Evolutionary conservation across 2,113 vertebrate species (phyloP).

Genomic region (Austrofundulus limnaeus): DNA sequence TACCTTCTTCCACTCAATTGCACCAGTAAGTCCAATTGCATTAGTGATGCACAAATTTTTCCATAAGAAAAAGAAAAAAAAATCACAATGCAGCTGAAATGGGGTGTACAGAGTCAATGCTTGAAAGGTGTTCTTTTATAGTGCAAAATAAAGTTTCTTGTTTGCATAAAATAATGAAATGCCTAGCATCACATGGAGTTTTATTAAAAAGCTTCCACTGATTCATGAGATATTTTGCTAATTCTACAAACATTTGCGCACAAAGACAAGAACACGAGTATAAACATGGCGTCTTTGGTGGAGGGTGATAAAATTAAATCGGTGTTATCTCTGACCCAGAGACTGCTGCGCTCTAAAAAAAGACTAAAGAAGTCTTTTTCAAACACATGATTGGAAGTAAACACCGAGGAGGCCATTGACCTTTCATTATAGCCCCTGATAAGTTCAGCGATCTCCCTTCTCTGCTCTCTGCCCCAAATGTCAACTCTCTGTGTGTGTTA

Average conservation of each 20-base stretch:
- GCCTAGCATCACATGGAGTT: not conserved
- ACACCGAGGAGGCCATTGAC: slow-evolving; percentile 76
- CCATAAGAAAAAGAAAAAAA: slow-evolving; percentile 25
- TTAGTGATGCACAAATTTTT: slow-evolving; percentile 77
- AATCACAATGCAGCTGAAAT: slow-evolving; percentile 64
- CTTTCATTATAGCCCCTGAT: slow-evolving; percentile 78
- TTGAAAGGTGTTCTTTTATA: slow-evolving; percentile 35
- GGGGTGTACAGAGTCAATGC: slow-evolving; percentile 46
- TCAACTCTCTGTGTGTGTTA: slow-evolving; percentile 79
- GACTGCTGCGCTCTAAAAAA: slow-evolving; percentile 48
- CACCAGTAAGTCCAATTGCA: slow-evolving; percentile 78
- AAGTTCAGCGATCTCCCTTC: slow-evolving; percentile 75
- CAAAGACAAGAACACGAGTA: too few species aligned
- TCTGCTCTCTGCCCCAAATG: slow-evolving; percentile 73
- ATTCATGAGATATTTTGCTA: too few species aligned
- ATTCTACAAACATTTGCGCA: too few species aligned
- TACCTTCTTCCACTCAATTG: slow-evolving; percentile 79
- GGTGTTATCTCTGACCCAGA: slow-evolving; percentile 46
- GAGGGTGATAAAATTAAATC: too few species aligned
- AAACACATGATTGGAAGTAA: slow-evolving; percentile 74
- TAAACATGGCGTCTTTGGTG: too few species aligned
- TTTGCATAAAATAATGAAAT: not conserved
- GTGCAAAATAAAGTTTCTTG: not conserved
- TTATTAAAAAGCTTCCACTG: too few species aligned
- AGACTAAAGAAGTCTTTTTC: slow-evolving; percentile 61